phyloP scores from a whole-genome alignment of 2,888 invertebrate genomes.

The Sinodicranocentrus sp. region DNA sequence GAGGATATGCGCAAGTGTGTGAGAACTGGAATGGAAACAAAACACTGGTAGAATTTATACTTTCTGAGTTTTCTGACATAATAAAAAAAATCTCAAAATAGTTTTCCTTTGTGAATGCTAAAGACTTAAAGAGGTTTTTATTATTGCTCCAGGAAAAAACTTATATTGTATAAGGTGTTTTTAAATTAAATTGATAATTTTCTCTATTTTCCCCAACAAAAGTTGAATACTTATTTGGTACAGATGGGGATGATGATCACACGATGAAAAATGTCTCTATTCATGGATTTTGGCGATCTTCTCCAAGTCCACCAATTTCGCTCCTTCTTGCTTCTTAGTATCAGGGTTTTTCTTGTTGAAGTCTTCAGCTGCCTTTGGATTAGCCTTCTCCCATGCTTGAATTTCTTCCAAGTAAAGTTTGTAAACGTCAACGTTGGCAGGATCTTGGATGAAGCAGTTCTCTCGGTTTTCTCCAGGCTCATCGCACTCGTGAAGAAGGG shows the following conservation, averaged over 20 bases:
- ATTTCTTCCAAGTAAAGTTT: conserved; percentile 33
- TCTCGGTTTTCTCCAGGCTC: conserved; percentile 46
- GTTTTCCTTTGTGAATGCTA: background rate
- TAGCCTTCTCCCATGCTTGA: conserved; percentile 32
- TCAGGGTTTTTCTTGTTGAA: conserved; percentile 36
- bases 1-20: no score
- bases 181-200: no score
- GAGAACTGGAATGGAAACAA: no score
- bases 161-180: background rate
- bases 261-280: no score
- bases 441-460: conserved; percentile 36
- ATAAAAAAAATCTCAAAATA: no score
- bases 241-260: no score
- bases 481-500: conserved; percentile 27
- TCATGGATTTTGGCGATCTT: conserved; percentile 31
- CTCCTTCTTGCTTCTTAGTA: conserved; percentile 30
- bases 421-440: conserved; percentile 31
- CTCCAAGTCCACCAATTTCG: conserved; percentile 20
- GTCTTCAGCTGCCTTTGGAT: conserved; percentile 25
- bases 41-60: no score
- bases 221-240: no score
- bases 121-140: background rate
- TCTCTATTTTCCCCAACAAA: no score
- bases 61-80: no score
- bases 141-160: conserved; percentile 14